Evolutionary conservation across 2,113 vertebrate species (phyloP).

Genomic region (Nothocercus nigrocapillus): DNA sequence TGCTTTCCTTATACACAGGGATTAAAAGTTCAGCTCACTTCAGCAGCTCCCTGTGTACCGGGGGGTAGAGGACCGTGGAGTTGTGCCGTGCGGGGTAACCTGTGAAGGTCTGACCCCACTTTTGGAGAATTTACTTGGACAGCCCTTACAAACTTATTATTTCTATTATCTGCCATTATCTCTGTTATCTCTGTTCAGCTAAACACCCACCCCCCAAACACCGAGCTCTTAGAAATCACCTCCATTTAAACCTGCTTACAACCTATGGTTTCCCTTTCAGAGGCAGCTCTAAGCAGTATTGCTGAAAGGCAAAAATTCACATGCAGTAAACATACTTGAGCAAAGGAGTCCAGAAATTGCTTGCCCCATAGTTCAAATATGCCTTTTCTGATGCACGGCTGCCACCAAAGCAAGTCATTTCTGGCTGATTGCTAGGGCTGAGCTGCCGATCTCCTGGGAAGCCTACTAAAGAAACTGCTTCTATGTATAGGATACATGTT

Average conservation of each 20-base stretch:
- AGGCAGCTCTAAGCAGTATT: neutral
- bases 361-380: neutral
- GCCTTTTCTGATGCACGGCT: neutral
- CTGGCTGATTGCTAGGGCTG: neutral
- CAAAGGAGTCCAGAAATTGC: neutral
- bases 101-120: too few species aligned
- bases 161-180: neutral
- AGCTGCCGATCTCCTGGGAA: neutral
- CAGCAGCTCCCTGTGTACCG: too few species aligned
- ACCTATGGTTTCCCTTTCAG: neutral
- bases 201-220: neutral
- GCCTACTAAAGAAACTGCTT: neutral
- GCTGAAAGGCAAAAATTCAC: neutral
- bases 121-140: too few species aligned
- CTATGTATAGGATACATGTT: neutral
- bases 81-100: too few species aligned
- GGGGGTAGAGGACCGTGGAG: too few species aligned
- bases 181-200: neutral
- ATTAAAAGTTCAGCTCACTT: neutral
- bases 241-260: neutral
- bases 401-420: neutral
- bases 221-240: neutral
- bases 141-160: neutral
- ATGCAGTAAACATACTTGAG: neutral
- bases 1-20: neutral